A percentile compares a stretch with the other conserved stretches of the same genome.
Evolutionary conservation across 2,888 invertebrate genomes (phyloP).

Genomic region (Spodoptera littoralis): DNA sequence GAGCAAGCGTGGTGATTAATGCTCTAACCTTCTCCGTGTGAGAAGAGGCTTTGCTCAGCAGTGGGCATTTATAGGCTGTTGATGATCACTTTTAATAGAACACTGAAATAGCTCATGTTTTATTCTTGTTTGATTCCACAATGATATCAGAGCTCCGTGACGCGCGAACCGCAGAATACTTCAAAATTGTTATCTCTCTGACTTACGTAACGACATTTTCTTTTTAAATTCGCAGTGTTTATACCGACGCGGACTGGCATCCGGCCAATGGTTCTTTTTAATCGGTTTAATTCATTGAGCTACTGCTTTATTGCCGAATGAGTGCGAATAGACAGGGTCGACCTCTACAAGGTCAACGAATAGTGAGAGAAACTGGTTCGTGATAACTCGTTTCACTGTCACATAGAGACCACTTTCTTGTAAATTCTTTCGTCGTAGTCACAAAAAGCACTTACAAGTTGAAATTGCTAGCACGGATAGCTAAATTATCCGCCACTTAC

Average conservation of each 20-base stretch:
- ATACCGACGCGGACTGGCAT: slow-evolving; percentile 82
- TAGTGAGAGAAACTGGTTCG: slow-evolving; percentile 65
- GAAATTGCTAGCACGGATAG: slow-evolving; percentile 10
- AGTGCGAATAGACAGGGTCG: slow-evolving; percentile 78
- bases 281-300: slow-evolving; percentile 86
- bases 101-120: slow-evolving; percentile 39
- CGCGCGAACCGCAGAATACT: slow-evolving; percentile 50
- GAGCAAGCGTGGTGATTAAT: too few species aligned
- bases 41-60: too few species aligned
- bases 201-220: slow-evolving; percentile 83
- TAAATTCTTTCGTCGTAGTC: slow-evolving; percentile 42
- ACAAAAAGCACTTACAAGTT: slow-evolving; percentile 10
- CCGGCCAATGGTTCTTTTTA: slow-evolving; percentile 84
- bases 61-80: too few species aligned
- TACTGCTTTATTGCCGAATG: slow-evolving; percentile 81
- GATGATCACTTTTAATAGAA: slow-evolving; percentile 5
- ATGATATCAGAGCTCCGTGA: slow-evolving; percentile 46
- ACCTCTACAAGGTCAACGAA: slow-evolving; percentile 82
- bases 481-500: slow-evolving; percentile 9
- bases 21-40: too few species aligned
- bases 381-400: slow-evolving; percentile 56
- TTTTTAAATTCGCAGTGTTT: slow-evolving; percentile 86
- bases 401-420: slow-evolving; percentile 58
- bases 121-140: slow-evolving; percentile 32
- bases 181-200: slow-evolving; percentile 59